phyloP scores from a whole-genome alignment of 2,113 vertebrate species.

The Petaurus breviceps region DNA sequence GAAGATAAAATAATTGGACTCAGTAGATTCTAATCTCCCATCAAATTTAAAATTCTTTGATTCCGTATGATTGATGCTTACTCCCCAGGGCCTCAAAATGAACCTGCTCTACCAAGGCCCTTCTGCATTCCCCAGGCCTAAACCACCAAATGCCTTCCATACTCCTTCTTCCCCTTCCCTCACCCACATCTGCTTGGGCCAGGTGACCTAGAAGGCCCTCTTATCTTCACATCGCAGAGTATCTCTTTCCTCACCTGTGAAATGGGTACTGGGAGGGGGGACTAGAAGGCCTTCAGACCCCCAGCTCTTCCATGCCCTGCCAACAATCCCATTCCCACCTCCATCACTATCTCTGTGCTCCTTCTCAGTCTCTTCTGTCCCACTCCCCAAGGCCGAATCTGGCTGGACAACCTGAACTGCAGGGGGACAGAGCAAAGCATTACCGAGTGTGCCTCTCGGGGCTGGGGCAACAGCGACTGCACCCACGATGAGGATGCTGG shows the following conservation, averaged over 20 bases:
- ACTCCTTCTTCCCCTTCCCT: not conserved
- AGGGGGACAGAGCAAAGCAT: slow-evolving; percentile 90
- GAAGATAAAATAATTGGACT: not conserved
- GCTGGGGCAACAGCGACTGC: slow-evolving; percentile 98
- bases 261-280: not conserved
- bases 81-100: not conserved
- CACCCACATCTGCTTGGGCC: not conserved
- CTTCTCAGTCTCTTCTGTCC: slow-evolving; percentile 19
- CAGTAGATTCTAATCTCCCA: not conserved
- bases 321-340: not conserved
- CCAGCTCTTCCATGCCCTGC: not conserved
- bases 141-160: not conserved
- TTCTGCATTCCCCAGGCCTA: not conserved
- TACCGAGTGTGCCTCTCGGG: slow-evolving; percentile 90
- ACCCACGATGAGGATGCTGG: slow-evolving; percentile 97
- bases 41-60: not conserved
- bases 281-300: not conserved
- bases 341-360: not conserved
- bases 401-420: slow-evolving; percentile 97
- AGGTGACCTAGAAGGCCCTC: not conserved
- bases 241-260: not conserved
- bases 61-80: not conserved
- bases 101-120: not conserved
- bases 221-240: not conserved
- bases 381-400: slow-evolving; percentile 90